Percentiles rank a stretch among this genome's conserved stretches.
phyloP scores from a whole-genome alignment of 2,888 invertebrate genomes.

The Stenichneumon culpator region DNA sequence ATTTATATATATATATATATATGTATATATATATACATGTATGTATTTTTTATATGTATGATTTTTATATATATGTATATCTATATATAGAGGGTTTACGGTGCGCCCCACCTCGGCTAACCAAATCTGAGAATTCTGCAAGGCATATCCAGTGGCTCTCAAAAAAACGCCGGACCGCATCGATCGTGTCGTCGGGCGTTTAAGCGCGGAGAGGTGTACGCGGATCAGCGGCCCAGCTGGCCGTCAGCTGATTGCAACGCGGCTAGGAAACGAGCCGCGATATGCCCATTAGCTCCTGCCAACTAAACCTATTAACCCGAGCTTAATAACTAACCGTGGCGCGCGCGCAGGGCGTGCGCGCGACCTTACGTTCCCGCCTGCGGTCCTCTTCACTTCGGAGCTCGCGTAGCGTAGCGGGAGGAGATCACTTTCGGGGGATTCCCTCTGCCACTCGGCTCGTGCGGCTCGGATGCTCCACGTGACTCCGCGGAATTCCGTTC shows the following conservation, averaged over 20 bases:
- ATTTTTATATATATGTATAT: no score
- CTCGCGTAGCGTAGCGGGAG: conserved; percentile 25
- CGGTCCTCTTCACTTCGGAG: conserved; percentile 44
- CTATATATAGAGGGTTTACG: conserved; percentile 4
- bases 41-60: no score
- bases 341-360: conserved; percentile 30
- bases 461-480: neutral
- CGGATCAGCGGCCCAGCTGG: conserved; percentile 77
- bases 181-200: conserved; percentile 19
- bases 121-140: conserved; percentile 77
- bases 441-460: neutral
- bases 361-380: conserved; percentile 52
- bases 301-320: conserved; percentile 81
- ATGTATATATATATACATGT: no score
- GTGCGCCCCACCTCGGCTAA: conserved; percentile 75
- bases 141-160: conserved; percentile 71
- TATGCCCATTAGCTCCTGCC: conserved; percentile 71
- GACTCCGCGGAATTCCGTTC: conserved; percentile 25
- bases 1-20: neutral
- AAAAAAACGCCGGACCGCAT: conserved; percentile 35
- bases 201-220: neutral
- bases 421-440: conserved; percentile 33
- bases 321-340: conserved; percentile 76
- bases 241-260: conserved; percentile 81
- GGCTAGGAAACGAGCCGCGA: conserved; percentile 65